These are phyloP conservation scores for Polydesmus complanatus DNA, from an alignment of 2,888 invertebrate species.

Conservation along the genomic window DNA sequence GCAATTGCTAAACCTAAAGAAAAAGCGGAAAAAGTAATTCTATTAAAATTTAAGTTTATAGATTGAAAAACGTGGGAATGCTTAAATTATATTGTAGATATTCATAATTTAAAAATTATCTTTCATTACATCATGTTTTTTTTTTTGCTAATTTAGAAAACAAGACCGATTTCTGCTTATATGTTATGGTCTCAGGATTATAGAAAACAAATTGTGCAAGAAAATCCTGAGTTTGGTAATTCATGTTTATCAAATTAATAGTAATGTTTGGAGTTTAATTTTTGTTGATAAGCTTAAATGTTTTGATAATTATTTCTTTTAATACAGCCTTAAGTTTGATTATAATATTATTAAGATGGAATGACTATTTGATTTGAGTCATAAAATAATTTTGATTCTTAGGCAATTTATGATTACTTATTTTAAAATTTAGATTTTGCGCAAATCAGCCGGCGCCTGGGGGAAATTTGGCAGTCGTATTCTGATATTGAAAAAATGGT, in stretches of 20 bases:
- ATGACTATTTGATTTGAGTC: no score
- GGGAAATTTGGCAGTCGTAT: conserved; percentile 78
- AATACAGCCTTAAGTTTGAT: no score
- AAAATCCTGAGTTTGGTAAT: conserved; percentile 57
- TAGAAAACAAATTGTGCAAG: conserved; percentile 53
- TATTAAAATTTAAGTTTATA: neutral
- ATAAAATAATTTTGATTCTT: no score
- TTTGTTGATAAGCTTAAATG: neutral
- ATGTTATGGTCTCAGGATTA: conserved; percentile 81
- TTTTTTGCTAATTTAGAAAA: conserved; percentile 47
- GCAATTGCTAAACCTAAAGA: conserved; percentile 59
- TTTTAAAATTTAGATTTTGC: conserved; percentile 49
- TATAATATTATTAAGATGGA: no score
- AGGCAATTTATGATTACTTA: no score
- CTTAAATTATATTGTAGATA: neutral
- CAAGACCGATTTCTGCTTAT: conserved; percentile 64
- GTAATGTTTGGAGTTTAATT: neutral
- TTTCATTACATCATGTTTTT: no score
- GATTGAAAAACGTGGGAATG: neutral
- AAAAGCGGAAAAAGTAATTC: conserved; percentile 45
- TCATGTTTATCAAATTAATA: conserved; percentile 13
- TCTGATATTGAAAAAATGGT: conserved; percentile 42
- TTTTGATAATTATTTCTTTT: no score
- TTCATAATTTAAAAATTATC: no score
- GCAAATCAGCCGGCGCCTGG: conserved; percentile 64